Evolutionary conservation across 2,797 vertebrate genomes (phyloP), one percentile per base, ranked within the genome.

Genomic region (Harpagifer antarcticus): DNA sequence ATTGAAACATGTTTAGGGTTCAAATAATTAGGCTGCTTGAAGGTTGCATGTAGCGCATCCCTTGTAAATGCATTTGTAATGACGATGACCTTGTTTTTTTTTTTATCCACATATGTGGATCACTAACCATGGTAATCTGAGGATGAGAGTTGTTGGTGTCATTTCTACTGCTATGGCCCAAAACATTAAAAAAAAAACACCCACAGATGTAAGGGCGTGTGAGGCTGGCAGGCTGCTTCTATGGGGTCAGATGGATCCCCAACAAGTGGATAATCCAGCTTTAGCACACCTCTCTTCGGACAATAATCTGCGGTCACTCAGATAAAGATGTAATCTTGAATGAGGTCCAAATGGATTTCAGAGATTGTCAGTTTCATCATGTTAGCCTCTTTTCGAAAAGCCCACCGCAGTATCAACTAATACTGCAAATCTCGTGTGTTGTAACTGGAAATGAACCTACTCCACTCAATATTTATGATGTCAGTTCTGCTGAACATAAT

Each of bases 281-380:
- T 94, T 92, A 93, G 79, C 89, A 94, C 94, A 95, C 94, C 93
- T 95, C 93, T 93, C 91, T 88, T 79, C 74, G 91, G 91, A 93
- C 88, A 87, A 81, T 94, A 94, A 94, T 94, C 93, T 93, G 90
- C 89, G 81, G 83, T 90, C 82, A 59, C 88, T 92, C 91, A 91
- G 88, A 91, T 92, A 90, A 90, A 93, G 83, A 92, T 85, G 62
- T 91, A 90, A 94, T 92, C 88, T 92, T 91, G 90, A 93, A 84
- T 78, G 61, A 73, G 73, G 82, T 91, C 91, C 93, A 93, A 94
- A 94, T 91, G 92, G 90, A 92, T 93, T 94, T 86, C 56, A 84
- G 89, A 90, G 91, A 86, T 91, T 89, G 88, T 88, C 84, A 60
- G 77, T 90, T 91, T 90, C 84, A 90, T 81, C 83, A 81, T 82